Conservation (phyloP, 2,113 vertebrate genomes). For the Nerophis ophidion region DNA sequence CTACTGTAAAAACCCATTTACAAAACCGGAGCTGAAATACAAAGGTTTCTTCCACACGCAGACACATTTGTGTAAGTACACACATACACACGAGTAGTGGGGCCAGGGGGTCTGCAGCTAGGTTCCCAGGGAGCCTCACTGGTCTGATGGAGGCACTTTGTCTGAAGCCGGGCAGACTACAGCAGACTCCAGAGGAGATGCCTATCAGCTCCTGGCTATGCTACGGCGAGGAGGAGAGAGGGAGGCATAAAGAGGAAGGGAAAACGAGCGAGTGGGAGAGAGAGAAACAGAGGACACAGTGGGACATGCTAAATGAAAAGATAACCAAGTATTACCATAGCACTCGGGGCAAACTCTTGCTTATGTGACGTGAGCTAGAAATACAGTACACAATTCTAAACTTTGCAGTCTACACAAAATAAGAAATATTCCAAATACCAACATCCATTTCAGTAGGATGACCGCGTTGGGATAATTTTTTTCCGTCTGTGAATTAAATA, state of each 20-base stretch:
- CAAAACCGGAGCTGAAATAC: conserved; percentile 34
- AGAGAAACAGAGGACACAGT: conserved; percentile 21
- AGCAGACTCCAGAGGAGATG: conserved; percentile 77
- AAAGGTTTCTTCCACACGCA: conserved; percentile 36
- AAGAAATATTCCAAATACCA: conserved; percentile 10
- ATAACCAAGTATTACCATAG: conserved; percentile 8
- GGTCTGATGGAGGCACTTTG: conserved; percentile 75
- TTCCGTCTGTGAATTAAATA: conserved; percentile 34
- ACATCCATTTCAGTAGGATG: conserved; percentile 8
- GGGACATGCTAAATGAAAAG: conserved; percentile 30
- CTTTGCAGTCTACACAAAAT: background rate
- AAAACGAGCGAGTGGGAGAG: conserved; percentile 16
- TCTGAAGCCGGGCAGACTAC: conserved; percentile 74
- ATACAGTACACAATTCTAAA: background rate
- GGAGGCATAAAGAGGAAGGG: conserved; percentile 25
- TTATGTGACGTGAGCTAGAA: conserved; percentile 6
- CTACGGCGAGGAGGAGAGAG: conserved; percentile 60
- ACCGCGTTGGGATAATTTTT: conserved; percentile 15
- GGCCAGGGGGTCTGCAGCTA: conserved; percentile 64
- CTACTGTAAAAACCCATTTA: conserved; percentile 49
- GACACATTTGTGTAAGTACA: conserved; percentile 16
- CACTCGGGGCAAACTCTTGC: conserved; percentile 13
- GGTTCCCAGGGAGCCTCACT: conserved; percentile 73
- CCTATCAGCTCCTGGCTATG: conserved; percentile 73
- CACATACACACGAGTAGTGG: conserved; percentile 32